A percentile compares a stretch with the other conserved stretches of the same genome.
These are phyloP conservation scores for Leptopilina drosophilae DNA, from an alignment of 2,888 invertebrate genomes.

Conservation along the genomic window DNA sequence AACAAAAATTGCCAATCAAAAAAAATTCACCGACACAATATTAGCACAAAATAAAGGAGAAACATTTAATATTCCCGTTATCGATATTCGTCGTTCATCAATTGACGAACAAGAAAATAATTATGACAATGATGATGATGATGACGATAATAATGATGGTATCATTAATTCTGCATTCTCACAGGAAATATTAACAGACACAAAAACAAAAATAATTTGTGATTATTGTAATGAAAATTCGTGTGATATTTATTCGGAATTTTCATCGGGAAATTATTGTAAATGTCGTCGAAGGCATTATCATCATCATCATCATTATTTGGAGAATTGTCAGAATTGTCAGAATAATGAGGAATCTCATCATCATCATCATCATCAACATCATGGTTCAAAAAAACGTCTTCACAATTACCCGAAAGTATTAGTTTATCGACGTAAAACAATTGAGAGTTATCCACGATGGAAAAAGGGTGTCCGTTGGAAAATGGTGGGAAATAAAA, in stretches of 20 bases:
- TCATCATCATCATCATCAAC: not conserved
- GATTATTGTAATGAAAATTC: constrained; percentile 48
- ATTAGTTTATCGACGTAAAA: constrained; percentile 66
- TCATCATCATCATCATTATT: too few species aligned
- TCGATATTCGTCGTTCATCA: constrained; percentile 49
- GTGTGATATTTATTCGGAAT: not conserved
- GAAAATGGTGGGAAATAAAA: constrained; percentile 64
- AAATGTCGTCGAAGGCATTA: too few species aligned
- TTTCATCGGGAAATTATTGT: too few species aligned
- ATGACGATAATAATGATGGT: constrained; percentile 44
- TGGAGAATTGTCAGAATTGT: constrained; percentile 37
- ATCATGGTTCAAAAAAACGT: constrained; percentile 51
- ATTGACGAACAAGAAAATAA: constrained; percentile 45
- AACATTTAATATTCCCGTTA: constrained; percentile 55
- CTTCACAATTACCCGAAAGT: constrained; percentile 65
- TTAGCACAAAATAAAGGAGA: constrained; percentile 34
- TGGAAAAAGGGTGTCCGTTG: constrained; percentile 71
- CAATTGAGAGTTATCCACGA: constrained; percentile 58
- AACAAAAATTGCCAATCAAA: constrained; percentile 10
- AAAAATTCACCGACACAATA: constrained; percentile 38
- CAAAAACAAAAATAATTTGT: constrained; percentile 35
- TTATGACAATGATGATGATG: constrained; percentile 44
- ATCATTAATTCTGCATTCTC: constrained; percentile 66
- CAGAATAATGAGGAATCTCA: constrained; percentile 48
- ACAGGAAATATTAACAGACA: constrained; percentile 55